Evolutionary conservation across 2,797 vertebrate genomes (phyloP).

Genomic region (Sphenopsis melanotis): DNA sequence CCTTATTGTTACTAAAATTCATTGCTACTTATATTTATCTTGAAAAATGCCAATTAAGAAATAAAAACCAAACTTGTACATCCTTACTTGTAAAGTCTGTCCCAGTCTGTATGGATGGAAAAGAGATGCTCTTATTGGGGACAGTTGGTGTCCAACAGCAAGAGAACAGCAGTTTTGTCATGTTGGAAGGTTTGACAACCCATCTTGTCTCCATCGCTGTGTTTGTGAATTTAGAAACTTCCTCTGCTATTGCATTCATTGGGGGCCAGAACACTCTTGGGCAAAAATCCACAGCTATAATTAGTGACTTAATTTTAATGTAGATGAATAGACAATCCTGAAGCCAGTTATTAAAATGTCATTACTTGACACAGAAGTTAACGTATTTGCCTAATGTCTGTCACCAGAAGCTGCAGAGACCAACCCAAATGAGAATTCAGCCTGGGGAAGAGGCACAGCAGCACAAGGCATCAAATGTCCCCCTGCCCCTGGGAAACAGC

Average conservation of each 20-base stretch:
- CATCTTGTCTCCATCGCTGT: not conserved
- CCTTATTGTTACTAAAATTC: not conserved
- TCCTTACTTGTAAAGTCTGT: not conserved
- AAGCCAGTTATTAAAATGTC: slow-evolving; percentile 61
- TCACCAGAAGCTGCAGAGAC: slow-evolving; percentile 30
- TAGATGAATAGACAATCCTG: slow-evolving; percentile 56
- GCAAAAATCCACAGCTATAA: slow-evolving; percentile 49
- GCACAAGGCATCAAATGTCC: not conserved
- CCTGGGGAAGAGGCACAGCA: not conserved
- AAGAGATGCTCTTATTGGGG: not conserved
- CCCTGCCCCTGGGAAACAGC: not conserved
- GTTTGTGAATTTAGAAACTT: slow-evolving; percentile 22
- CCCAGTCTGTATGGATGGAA: not conserved
- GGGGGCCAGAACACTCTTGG: slow-evolving; percentile 36
- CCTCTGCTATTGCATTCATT: not conserved
- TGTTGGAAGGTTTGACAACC: not conserved
- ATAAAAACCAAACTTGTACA: not conserved
- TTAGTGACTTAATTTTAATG: slow-evolving; percentile 60
- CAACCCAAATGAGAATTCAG: not conserved
- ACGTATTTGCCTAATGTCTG: slow-evolving; percentile 15
- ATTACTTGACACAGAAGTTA: slow-evolving; percentile 50
- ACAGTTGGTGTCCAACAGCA: not conserved
- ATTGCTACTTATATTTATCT: not conserved
- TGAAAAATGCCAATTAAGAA: not conserved
- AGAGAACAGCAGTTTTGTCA: not conserved